Base-by-base conservation (phyloP, 2,888 invertebrate species). In the Xestia c-nigrum region DNA sequence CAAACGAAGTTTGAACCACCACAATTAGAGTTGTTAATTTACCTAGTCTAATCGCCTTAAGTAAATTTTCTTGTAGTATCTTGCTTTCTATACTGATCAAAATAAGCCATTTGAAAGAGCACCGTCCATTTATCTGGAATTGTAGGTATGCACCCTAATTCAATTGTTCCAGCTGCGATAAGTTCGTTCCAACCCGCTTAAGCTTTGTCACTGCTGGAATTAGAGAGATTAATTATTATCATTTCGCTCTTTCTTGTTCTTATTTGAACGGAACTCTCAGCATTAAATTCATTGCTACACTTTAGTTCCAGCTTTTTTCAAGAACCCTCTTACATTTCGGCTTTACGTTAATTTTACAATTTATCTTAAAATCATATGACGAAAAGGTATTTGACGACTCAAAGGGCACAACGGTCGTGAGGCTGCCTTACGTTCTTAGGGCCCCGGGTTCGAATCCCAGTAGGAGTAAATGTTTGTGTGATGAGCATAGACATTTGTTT, bases 121-220 rank as follows among this genome's bases (percentile, higher is more conserved):
- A 55, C 47, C 38, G 16, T 46, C 61, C 55, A 68, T 74, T 83
- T 47, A 82, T 72, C 67, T 73, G 6, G 16, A 82, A 55, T 79
- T 80, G 78, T 83, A 85, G 78, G 55, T 74, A 68, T 76, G 78
- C 72, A 79, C 72, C 75, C 70, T 73, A 78, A 78, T 73, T 76
- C 83, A 86, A 86, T 84, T 77, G 80, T 86, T 84, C 73, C 73
- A 83, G 40, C 74, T 80, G 78, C 78, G 71, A 84, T 85, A 74
- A 79, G 77, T 79, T 72, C 65, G 74, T 89, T 87, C 70, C 66
- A 70, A 68, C 75, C 75, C 80, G 88, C 73, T 79, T 80, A 68
- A 77, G 69, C 84, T 79, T 78, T 81, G 76, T 88, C 63, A 77
- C 77, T 87, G 68, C 59, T 74, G 52, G 72, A 74, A 74, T 75